Percentiles rank a stretch among this genome's conserved stretches.
Evolutionary conservation across 1,140 invertebrate species (phyloP).

Genomic region (Xylocopa sonorina): DNA sequence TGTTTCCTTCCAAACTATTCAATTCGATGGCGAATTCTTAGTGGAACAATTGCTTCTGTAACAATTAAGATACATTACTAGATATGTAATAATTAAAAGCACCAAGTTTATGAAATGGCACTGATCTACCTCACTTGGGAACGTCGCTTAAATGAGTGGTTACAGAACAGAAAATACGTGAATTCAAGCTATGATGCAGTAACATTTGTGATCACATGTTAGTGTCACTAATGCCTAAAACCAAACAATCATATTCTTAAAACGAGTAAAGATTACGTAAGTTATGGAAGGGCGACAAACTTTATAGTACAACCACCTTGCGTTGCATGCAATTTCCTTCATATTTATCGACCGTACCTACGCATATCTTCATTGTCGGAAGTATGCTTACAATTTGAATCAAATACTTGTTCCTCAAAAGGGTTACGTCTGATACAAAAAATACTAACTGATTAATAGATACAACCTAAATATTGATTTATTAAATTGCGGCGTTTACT

Average conservation of each 20-base stretch:
- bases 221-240: neutral
- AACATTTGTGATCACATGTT: slow-evolving; percentile 16
- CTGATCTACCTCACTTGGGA: slow-evolving; percentile 17
- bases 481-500: neutral
- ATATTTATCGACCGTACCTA: neutral
- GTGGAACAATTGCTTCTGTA: neutral
- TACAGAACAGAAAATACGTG: neutral
- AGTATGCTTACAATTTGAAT: neutral
- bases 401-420: neutral
- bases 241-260: slow-evolving; percentile 24
- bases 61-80: neutral
- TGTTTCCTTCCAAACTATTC: neutral
- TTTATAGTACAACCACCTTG: slow-evolving; percentile 6
- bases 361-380: neutral
- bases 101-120: no score
- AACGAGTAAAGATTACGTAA: slow-evolving; percentile 33
- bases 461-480: neutral
- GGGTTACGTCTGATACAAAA: neutral
- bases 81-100: neutral
- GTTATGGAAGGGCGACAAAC: slow-evolving; percentile 24
- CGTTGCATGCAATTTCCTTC: neutral
- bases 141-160: neutral
- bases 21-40: neutral
- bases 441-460: no score
- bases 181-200: slow-evolving; percentile 2